Percentiles rank a stretch among this genome's conserved stretches.
Evolutionary conservation across 2,888 invertebrate genomes (phyloP).

Genomic region (Orthosia gothica): DNA sequence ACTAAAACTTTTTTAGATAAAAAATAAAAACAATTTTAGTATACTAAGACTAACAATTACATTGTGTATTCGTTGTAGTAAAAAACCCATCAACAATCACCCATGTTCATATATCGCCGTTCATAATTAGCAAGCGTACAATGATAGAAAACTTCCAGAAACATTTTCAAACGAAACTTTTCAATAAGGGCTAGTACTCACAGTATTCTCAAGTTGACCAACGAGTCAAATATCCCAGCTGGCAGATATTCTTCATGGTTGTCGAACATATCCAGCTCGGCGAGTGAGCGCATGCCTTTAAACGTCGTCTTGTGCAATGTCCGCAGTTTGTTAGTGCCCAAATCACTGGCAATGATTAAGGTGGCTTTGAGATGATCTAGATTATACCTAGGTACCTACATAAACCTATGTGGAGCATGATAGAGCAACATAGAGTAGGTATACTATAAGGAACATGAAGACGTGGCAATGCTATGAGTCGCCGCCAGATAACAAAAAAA

Average conservation of each 20-base stretch:
- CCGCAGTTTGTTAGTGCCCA: conserved; percentile 93
- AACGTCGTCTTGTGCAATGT: conserved; percentile 94
- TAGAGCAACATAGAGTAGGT: too few species aligned
- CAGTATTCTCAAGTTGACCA: conserved; percentile 93
- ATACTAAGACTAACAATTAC: too few species aligned
- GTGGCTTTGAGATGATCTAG: conserved; percentile 2
- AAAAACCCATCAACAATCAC: background rate
- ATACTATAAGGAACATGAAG: background rate
- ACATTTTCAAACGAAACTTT: background rate
- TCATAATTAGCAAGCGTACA: background rate
- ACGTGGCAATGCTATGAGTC: too few species aligned
- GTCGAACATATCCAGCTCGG: conserved; percentile 94
- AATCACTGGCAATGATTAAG: conserved; percentile 91
- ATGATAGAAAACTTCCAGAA: background rate
- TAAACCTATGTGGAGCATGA: background rate
- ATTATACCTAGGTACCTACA: background rate
- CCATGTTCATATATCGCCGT: background rate
- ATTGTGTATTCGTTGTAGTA: too few species aligned
- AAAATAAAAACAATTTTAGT: too few species aligned
- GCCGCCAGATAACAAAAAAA: too few species aligned
- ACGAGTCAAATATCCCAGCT: conserved; percentile 92
- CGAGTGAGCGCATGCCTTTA: conserved; percentile 92
- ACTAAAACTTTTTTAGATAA: too few species aligned
- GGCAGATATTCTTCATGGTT: conserved; percentile 94
- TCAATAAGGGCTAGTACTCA: conserved; percentile 82